A percentile compares a stretch with the other conserved stretches of the same genome.
Evolutionary conservation across 2,797 vertebrate species (phyloP).

Genomic region (Huso huso): DNA sequence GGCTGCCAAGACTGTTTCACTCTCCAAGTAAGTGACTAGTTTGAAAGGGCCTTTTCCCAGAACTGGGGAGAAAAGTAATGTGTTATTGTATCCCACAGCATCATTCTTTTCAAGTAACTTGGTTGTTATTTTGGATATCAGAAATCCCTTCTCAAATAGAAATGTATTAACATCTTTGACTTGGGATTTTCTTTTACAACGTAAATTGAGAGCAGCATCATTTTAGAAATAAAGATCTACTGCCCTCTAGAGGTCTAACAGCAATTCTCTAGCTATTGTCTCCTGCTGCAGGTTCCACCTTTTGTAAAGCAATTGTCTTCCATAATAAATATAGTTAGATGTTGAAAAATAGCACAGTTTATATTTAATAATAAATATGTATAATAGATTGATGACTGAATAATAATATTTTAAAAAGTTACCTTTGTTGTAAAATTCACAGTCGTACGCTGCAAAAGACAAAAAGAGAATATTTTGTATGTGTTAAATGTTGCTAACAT

Average conservation of each 20-base stretch:
- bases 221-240: background rate
- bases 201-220: background rate
- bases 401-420: constrained; percentile 20
- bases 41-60: constrained; percentile 87
- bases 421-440: constrained; percentile 98
- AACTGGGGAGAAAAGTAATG: constrained; percentile 50
- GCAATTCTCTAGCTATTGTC: too few species aligned
- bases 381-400: too few species aligned
- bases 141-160: background rate
- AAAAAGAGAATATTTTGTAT: constrained; percentile 24
- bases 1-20: constrained; percentile 48
- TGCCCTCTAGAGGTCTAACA: background rate
- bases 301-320: too few species aligned
- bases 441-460: constrained; percentile 79
- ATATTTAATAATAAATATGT: too few species aligned
- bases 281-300: too few species aligned
- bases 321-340: too few species aligned
- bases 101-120: background rate
- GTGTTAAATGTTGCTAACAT: too few species aligned
- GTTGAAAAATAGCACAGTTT: too few species aligned
- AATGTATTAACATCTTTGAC: background rate
- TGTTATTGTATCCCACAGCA: background rate
- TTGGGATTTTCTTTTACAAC: background rate
- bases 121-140: background rate
- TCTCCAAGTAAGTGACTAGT: constrained; percentile 65